Percentiles rank a stretch among this genome's conserved stretches.
Evolutionary conservation across 2,888 invertebrate species (phyloP).

Genomic region (Clivina fossor): DNA sequence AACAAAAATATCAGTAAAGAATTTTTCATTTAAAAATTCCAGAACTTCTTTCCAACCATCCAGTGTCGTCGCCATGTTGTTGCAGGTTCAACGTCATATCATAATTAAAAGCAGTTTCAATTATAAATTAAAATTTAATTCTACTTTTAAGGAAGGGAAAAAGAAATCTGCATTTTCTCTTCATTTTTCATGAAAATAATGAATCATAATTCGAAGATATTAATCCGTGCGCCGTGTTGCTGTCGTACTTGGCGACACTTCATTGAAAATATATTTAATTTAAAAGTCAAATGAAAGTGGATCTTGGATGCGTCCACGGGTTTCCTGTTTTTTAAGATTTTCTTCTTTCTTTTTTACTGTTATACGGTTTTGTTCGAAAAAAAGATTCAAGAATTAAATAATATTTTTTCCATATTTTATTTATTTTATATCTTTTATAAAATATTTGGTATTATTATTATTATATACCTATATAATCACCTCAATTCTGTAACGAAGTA

Average conservation of each 20-base stretch:
- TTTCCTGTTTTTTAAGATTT: slow-evolving; percentile 20
- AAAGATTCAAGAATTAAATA: too few species aligned
- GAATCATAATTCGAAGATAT: slow-evolving; percentile 21
- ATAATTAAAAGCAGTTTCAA: slow-evolving; percentile 22
- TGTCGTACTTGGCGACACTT: slow-evolving; percentile 21
- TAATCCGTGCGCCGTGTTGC: slow-evolving; percentile 19
- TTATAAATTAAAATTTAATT: slow-evolving; percentile 22
- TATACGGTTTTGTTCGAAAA: too few species aligned
- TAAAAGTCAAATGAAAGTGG: slow-evolving; percentile 21
- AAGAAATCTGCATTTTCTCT: slow-evolving; percentile 24
- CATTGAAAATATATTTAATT: slow-evolving; percentile 25
- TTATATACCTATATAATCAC: too few species aligned
- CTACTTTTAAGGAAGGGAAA: slow-evolving; percentile 13
- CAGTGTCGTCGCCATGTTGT: too few species aligned
- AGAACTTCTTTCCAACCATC: slow-evolving; percentile 9
- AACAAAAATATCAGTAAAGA: too few species aligned
- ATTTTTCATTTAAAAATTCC: not conserved
- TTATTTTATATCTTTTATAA: too few species aligned
- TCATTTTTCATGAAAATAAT: slow-evolving; percentile 17
- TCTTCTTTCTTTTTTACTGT: too few species aligned
- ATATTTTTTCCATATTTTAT: too few species aligned
- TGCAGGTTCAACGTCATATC: too few species aligned
- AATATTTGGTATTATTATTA: too few species aligned
- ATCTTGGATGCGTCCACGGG: too few species aligned
- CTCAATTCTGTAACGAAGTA: too few species aligned